Base-by-base conservation (phyloP, 2,797 vertebrate species). In the Danio jaintianensis region DNA sequence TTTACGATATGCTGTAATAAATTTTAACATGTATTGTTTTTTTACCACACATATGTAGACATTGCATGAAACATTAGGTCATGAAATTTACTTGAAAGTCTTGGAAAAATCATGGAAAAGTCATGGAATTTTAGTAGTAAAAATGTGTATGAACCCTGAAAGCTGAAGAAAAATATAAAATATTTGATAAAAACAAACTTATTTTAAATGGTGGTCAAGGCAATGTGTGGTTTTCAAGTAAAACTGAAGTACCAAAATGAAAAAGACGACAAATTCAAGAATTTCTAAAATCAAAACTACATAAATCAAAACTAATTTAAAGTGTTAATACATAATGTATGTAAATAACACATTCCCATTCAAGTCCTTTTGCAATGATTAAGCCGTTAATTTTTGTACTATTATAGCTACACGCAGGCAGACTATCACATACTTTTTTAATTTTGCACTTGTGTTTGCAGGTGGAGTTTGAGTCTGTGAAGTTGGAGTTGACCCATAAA, bases 381-480 rank as follows among this genome's bases (percentile, higher is more conserved):
- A 3, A 42, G 40, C 15, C 59, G 42, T 29, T n/a, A n/a, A n/a
- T n/a, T 38, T 22, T 0, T 12, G n/a, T 52, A 69, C 8, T 52
- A 69, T 16, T n/a, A 7, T 13, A 68, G 36, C 9, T 69, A 69
- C 6, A 48, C 6, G 10, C 36, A 70, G 29, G 42, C n/a, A 42
- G 45, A 55, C 9, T 64, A 64, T 29, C 6, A 12, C 10, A 18
- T 50, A 42, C 12, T 43, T 8, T n/a, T 48, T 52, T 2, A 5
- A 29, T 29, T 55, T 38, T 50, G 29, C 6, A 12, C 8, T 78
- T 50, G n/a, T 52, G 36, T 29, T 80, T 79, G 22, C 86, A 96
- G 96, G 93, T 96, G 69, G 95, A 96, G 87, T 96, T 95, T 86
- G 96, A 96, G 90, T 92, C 94, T 0, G 72, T 95, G 70, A 96